Conservation (phyloP, 2,888 invertebrate genomes). For the Macrosiphum euphorbiae region DNA sequence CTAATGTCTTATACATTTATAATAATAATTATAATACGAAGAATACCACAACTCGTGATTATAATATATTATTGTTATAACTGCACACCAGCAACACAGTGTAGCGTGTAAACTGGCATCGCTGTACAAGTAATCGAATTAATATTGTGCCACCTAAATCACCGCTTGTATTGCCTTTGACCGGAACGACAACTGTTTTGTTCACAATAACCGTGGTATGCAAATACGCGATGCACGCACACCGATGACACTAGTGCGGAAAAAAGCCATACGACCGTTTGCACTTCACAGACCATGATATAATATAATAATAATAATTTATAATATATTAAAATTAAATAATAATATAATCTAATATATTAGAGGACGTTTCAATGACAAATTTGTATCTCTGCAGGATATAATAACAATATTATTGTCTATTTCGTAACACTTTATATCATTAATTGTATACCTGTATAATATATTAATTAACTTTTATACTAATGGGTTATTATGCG, state of each 20-base stretch:
- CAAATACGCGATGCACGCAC: not conserved
- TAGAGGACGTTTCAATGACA: not conserved
- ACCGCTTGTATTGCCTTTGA: not conserved
- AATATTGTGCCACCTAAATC: not conserved
- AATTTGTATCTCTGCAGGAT: not conserved
- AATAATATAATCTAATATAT: not conserved
- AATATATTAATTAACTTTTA: too few relatives aligned
- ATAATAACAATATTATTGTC: not conserved
- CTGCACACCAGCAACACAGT: not conserved
- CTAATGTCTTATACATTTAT: too few relatives aligned
- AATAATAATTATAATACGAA: not conserved
- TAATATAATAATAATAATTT: not conserved
- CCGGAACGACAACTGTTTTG: slow-evolving; percentile 11
- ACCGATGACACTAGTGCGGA: not conserved
- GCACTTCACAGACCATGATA: not conserved
- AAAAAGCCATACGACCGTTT: not conserved
- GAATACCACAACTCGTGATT: not conserved
- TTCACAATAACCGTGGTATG: not conserved
- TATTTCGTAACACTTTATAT: too few relatives aligned
- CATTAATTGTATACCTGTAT: too few relatives aligned
- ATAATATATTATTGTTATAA: not conserved
- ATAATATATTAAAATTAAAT: not conserved
- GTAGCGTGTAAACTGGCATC: not conserved
- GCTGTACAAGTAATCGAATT: slow-evolving; percentile 12
- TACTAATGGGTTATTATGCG: too few relatives aligned